A percentile compares a stretch with the other conserved stretches of the same genome.
Evolutionary conservation across 1,140 invertebrate species (phyloP).

Genomic region (Drosophila suzukii): DNA sequence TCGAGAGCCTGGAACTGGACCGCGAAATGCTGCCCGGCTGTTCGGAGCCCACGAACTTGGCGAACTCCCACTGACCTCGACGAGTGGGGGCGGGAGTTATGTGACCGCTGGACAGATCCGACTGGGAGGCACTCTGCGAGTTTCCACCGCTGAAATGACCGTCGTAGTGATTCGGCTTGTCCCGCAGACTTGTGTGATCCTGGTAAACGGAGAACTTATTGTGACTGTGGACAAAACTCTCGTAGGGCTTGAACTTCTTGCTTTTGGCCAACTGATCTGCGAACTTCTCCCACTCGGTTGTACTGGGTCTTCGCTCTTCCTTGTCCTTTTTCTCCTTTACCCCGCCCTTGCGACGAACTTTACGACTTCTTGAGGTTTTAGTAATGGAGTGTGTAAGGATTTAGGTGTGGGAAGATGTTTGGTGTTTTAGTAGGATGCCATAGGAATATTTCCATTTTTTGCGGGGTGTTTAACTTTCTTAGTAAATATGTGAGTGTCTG

Average conservation of each 20-base stretch:
- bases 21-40: slow-evolving; percentile 67
- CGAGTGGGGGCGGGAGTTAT: slow-evolving; percentile 53
- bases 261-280: slow-evolving; percentile 72
- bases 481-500: slow-evolving; percentile 16
- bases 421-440: slow-evolving; percentile 9
- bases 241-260: slow-evolving; percentile 71
- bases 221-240: slow-evolving; percentile 60
- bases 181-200: slow-evolving; percentile 65
- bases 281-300: slow-evolving; percentile 80
- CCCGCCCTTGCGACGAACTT: slow-evolving; percentile 21
- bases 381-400: background rate
- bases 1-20: slow-evolving; percentile 57
- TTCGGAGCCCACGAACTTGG: slow-evolving; percentile 67
- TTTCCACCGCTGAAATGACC: slow-evolving; percentile 71
- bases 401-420: slow-evolving; percentile 18
- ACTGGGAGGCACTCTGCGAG: slow-evolving; percentile 63
- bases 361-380: slow-evolving; percentile 22
- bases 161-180: slow-evolving; percentile 61
- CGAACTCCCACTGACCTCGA: slow-evolving; percentile 66
- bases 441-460: background rate
- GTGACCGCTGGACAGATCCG: slow-evolving; percentile 71
- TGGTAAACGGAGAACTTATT: slow-evolving; percentile 73
- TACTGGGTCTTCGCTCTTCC: slow-evolving; percentile 58
- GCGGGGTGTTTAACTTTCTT: slow-evolving; percentile 14
- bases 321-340: slow-evolving; percentile 17